A percentile compares a stretch with the other conserved stretches of the same genome.
These are phyloP conservation scores for Ellobium chinense DNA, from an alignment of 2,888 invertebrate genomes.

Conservation along the genomic window DNA sequence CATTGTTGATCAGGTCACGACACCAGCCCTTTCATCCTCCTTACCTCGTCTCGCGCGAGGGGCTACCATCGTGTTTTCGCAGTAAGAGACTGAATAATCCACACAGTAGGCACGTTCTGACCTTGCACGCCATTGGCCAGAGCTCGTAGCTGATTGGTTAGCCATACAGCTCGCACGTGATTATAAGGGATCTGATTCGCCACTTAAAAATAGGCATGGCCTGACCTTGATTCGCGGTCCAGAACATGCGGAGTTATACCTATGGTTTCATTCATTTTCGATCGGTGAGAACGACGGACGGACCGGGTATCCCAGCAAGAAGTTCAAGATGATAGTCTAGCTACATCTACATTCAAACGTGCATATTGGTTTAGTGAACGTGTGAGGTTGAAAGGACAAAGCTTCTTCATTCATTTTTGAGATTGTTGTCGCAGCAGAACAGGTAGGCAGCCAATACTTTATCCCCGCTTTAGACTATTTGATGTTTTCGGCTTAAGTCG, in stretches of 20 bases:
- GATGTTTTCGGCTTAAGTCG: too few species aligned
- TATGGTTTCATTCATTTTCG: constrained; percentile 19
- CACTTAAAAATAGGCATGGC: constrained; percentile 20
- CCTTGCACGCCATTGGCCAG: constrained; percentile 15
- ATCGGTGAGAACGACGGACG: not conserved
- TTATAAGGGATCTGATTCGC: constrained; percentile 17
- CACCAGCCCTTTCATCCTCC: too few species aligned
- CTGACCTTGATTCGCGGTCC: not conserved
- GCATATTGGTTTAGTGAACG: too few species aligned
- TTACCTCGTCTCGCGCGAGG: too few species aligned
- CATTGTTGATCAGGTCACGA: too few species aligned
- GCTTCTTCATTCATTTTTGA: not conserved
- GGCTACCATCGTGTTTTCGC: too few species aligned
- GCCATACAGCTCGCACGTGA: not conserved
- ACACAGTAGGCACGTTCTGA: constrained; percentile 32
- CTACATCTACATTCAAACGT: not conserved
- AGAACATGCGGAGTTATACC: not conserved
- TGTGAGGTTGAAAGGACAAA: not conserved
- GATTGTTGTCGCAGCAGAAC: too few species aligned
- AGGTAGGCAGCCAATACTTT: too few species aligned
- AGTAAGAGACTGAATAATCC: not conserved
- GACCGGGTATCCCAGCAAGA: too few species aligned
- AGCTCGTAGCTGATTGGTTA: constrained; percentile 27
- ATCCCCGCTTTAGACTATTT: too few species aligned
- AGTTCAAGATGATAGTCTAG: not conserved